phyloP scores from a whole-genome alignment of 2,888 invertebrate species.

The Aleiodes testaceus region DNA sequence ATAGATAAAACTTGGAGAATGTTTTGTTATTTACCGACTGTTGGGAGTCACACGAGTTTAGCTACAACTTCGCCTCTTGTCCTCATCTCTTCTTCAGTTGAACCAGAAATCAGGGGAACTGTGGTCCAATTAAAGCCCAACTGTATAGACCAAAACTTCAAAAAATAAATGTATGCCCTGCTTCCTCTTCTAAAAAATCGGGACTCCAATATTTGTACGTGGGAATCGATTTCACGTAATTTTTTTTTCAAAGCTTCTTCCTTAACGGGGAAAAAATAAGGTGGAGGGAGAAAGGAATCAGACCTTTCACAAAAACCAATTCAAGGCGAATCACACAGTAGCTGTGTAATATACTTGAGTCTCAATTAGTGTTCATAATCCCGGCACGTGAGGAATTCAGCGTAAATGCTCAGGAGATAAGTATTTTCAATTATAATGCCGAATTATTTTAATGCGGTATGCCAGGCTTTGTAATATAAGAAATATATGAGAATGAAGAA shows the following conservation, averaged over 20 bases:
- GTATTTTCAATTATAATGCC: conserved; percentile 29
- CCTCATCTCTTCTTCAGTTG: conserved; percentile 33
- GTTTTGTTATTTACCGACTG: conserved; percentile 5
- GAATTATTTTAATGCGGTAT: conserved; percentile 20
- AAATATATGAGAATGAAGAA: conserved; percentile 6
- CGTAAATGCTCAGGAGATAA: conserved; percentile 10
- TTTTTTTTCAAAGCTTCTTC: background rate
- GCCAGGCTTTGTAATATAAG: conserved; percentile 31
- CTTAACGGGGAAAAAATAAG: conserved; percentile 18
- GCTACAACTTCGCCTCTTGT: conserved; percentile 19
- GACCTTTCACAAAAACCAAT: conserved; percentile 39
- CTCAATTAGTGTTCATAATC: conserved; percentile 45
- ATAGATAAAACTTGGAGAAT: conserved; percentile 35
- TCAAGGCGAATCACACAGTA: conserved; percentile 31
- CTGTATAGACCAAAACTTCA: conserved; percentile 21
- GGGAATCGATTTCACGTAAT: conserved; percentile 16
- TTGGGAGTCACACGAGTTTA: conserved; percentile 15
- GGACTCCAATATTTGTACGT: conserved; percentile 27
- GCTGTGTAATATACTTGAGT: conserved; percentile 52
- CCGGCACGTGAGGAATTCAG: conserved; percentile 44
- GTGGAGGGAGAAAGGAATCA: conserved; percentile 44
- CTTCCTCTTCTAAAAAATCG: conserved; percentile 12
- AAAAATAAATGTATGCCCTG: conserved; percentile 14
- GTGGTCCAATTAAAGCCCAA: conserved; percentile 27
- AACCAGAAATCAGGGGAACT: conserved; percentile 32